These are phyloP conservation scores for Chelonoidis abingdonii DNA, from an alignment of 2,113 vertebrate genomes.

Conservation along the genomic window DNA sequence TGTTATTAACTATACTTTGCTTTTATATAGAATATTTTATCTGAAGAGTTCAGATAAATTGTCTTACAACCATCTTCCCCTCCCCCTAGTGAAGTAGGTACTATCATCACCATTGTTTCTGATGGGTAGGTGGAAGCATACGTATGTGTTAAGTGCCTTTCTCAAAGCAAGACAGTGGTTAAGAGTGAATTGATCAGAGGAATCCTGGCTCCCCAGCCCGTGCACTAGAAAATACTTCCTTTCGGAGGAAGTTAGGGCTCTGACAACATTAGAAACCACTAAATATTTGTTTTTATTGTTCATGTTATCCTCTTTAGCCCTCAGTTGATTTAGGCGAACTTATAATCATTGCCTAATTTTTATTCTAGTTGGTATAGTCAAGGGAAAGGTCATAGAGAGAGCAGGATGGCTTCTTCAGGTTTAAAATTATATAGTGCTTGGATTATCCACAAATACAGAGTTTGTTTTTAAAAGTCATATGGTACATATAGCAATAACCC, in stretches of 20 bases:
- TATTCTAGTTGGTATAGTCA: not conserved
- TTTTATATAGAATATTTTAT: not conserved
- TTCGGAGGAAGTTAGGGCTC: not conserved
- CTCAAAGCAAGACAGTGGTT: too few species aligned
- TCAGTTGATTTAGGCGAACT: not conserved
- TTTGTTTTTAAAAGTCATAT: too few species aligned
- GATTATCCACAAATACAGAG: too few species aligned
- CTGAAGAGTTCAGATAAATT: not conserved
- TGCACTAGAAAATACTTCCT: not conserved
- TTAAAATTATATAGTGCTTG: too few species aligned
- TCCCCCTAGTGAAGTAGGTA: not conserved
- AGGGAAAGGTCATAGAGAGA: not conserved
- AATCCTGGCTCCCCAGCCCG: not conserved
- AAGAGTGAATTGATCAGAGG: not conserved
- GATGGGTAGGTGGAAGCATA: not conserved
- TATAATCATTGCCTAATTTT: not conserved
- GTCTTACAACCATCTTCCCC: too few species aligned
- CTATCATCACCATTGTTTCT: not conserved
- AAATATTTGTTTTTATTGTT: not conserved
- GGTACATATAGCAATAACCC: too few species aligned
- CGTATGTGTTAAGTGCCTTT: not conserved
- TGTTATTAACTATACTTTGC: not conserved
- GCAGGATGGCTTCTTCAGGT: too few species aligned
- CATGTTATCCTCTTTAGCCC: not conserved
- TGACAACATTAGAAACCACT: not conserved